These are phyloP conservation scores for Eufriesea mexicana DNA, from an alignment of 1,140 invertebrate species.

Conservation along the genomic window DNA sequence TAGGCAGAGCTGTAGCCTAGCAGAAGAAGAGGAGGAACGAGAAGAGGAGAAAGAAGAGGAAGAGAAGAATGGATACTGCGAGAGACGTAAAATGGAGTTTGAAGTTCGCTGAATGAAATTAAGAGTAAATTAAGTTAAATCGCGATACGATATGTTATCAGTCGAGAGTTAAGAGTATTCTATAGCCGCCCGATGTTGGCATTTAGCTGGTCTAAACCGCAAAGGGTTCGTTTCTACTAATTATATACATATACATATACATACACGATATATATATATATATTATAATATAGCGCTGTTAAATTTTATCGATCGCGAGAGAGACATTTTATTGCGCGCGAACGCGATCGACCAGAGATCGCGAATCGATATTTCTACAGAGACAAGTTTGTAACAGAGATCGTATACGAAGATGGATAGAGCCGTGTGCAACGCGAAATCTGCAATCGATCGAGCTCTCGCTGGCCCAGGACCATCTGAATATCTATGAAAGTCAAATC, in stretches of 20 bases:
- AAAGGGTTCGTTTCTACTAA: constrained; percentile 69
- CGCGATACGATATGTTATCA: constrained; percentile 45
- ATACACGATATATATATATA: constrained; percentile 31
- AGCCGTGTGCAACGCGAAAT: not conserved
- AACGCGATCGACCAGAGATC: constrained; percentile 33
- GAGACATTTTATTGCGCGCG: constrained; percentile 52
- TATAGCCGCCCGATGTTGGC: constrained; percentile 61
- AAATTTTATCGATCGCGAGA: constrained; percentile 59
- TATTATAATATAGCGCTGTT: constrained; percentile 54
- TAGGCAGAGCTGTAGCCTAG: constrained; percentile 61
- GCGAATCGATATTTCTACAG: constrained; percentile 61
- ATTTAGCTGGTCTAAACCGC: constrained; percentile 77
- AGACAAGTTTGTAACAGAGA: constrained; percentile 56
- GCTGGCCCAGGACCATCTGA: constrained; percentile 23
- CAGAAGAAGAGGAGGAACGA: not conserved
- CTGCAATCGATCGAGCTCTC: constrained; percentile 37
- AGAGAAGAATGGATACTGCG: too few relatives aligned
- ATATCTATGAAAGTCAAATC: constrained; percentile 34
- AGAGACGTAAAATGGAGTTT: constrained; percentile 2
- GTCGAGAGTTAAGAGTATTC: constrained; percentile 61
- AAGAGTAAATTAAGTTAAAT: constrained; percentile 6
- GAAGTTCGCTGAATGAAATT: constrained; percentile 39
- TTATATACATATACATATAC: constrained; percentile 42
- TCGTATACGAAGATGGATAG: not conserved
- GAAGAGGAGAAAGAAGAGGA: not conserved